Percentiles rank a stretch among this genome's conserved stretches.
These are phyloP conservation scores for Helarctos malayanus DNA, from an alignment of 2,797 vertebrate species.

Conservation along the genomic window DNA sequence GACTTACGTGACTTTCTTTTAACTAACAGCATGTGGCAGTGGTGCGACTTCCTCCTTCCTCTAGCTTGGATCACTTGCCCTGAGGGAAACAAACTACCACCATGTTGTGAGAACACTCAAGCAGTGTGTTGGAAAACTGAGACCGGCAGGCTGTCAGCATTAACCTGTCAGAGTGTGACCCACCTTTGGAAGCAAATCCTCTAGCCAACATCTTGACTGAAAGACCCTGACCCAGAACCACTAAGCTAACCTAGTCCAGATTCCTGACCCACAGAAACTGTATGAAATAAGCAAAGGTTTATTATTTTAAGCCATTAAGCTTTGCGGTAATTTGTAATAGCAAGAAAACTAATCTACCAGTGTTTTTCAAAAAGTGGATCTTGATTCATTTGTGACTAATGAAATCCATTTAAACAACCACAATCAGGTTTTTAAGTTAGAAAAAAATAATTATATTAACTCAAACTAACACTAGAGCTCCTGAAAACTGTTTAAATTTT, in stretches of 20 bases:
- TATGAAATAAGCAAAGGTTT: neutral
- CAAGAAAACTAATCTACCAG: neutral
- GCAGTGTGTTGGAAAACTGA: neutral
- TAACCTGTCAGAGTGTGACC: neutral
- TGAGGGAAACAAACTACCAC: neutral
- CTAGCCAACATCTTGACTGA: neutral
- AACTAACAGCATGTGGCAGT: neutral
- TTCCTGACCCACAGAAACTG: conserved; percentile 10
- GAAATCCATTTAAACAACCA: conserved; percentile 24
- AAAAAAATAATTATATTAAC: neutral
- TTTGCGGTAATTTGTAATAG: neutral
- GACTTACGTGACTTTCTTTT: neutral
- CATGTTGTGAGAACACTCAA: neutral
- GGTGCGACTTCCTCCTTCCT: neutral
- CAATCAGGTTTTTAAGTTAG: neutral
- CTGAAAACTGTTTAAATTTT: neutral
- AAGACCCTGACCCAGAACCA: neutral
- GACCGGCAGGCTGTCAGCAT: neutral
- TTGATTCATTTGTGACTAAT: neutral
- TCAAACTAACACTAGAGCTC: conserved; percentile 2
- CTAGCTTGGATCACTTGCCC: neutral
- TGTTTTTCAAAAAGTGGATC: neutral
- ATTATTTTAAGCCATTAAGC: neutral
- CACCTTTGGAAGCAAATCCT: neutral
- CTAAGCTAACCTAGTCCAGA: neutral